Evolutionary conservation across 2,113 vertebrate species (phyloP).

Genomic region (Rhinolophus sinicus): DNA sequence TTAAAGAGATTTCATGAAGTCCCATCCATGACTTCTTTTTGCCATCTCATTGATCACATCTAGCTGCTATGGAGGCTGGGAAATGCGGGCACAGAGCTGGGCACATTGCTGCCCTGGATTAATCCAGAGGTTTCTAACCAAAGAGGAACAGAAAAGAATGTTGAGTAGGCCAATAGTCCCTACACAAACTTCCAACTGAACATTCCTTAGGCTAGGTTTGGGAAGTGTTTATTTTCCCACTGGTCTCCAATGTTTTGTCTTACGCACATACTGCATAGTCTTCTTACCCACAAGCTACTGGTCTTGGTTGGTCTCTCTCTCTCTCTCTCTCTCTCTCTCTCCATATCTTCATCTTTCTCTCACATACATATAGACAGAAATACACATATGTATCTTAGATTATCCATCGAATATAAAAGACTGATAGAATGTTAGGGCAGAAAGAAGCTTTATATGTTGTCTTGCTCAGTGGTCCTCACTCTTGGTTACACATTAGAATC

Average conservation of each 20-base stretch:
- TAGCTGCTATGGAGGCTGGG: neutral
- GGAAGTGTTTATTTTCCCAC: neutral
- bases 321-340: neutral
- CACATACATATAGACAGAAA: neutral
- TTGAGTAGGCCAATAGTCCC: neutral
- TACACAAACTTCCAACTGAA: neutral
- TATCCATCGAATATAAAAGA: neutral
- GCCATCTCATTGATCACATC: neutral
- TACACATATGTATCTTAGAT: neutral
- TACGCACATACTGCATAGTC: neutral
- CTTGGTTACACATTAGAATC: neutral
- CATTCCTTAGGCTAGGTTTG: neutral
- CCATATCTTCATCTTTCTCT: neutral
- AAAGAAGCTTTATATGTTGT: neutral
- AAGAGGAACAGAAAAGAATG: neutral
- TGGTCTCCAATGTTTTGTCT: neutral
- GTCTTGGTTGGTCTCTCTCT: neutral
- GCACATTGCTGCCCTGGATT: neutral
- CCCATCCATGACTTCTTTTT: neutral
- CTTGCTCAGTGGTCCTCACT: neutral
- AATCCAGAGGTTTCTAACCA: neutral
- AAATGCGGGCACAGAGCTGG: neutral
- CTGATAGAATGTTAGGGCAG: neutral
- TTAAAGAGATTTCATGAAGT: neutral
- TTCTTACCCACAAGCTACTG: no score